Base-by-base conservation (phyloP, 1,140 invertebrate genomes). In the Venustaconcha ellipsiformis region DNA sequence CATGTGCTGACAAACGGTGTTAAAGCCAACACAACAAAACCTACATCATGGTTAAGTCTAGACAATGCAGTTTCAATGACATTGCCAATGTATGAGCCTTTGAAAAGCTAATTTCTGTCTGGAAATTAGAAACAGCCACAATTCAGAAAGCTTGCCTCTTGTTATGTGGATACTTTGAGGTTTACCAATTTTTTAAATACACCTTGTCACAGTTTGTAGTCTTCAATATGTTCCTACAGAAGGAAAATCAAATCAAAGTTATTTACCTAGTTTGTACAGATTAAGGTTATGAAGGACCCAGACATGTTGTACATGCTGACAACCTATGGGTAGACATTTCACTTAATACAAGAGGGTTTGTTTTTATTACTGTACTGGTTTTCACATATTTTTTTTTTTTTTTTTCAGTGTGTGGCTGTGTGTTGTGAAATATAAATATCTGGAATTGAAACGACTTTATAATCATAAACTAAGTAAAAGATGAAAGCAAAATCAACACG, bases 261-360 rank as follows among this genome's bases (percentile, higher is more conserved):
- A 26, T 15, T 58, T 56, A 12, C 66, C 62, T 66, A 64, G 63
- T 48, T 17, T 2, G 26, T 56, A 37, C 58, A 73, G n/a, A 66
- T 37, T 37, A 71, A 71, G n/a, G 18, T 14, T 37, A 37, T 37
- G 2, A 37, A 6, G 6, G 12, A 23, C 57, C 55, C 57, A 56
- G 57, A 55, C 26, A 20, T n/a, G 6, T 70, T 70, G 67, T 57
- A 12, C 17, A 23, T 18, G 55, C 20, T 59, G 67, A n/a, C 14
- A 57, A 57, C 17, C 48, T 73, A 18, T 57, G 57, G 57, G 62
- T 57, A 23, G 62, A 58, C 64, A 73, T 20, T 55, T 65, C 65
- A 17, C 62, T 64, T 48, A 57, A 73, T 26, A 55, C 65, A 55
- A 64, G 66, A 66, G 13, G 71, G 14, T 37, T 71, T 62, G 62